Evolutionary conservation across 2,888 invertebrate genomes (phyloP), one percentile per base, ranked within the genome.

Genomic region (Tolmerus cingulatus): DNA sequence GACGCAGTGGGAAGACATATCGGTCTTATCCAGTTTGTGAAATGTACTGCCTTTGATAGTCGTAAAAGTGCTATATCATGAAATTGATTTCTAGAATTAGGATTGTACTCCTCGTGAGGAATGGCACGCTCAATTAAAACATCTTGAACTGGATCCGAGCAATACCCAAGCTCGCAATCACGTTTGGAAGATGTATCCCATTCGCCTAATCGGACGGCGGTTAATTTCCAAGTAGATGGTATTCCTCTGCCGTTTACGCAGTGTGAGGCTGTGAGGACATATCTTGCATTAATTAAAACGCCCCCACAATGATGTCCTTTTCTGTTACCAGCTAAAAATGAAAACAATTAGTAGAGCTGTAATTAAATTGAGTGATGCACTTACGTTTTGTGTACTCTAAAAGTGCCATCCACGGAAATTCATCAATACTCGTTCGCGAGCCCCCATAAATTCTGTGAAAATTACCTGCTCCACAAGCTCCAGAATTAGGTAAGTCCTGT

Each of bases 231-330:
- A 46, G 92, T 93, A 5, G 90, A 89, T 0, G 95, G 96, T 19
- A 96, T 91, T 87, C 95, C 95, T 55, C 94, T 93, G 1, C 95
- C 95, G 90, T 94, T 95, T 40, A 96, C 93, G 90, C 97, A 97
- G 90, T 97, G 96, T 0, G 95, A 96, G 0, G 96, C 96, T 0
- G 96, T 96, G 82, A 97, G 90, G 7, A 96, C 94, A 90, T 96
- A 96, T 88, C 94, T 94, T 0, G 92, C 91, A 43, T 93, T 94
- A 89, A 97, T 95, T 27, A 97, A 92, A 0, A 95, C 95, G 0
- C 96, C 96, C 0, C 96, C 96, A 90, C 96, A 97, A 89, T 95
- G 95, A 89, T 95, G 95, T 0, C 95, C 94, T 90, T 92, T 93
- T 0, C 93, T 93, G 51, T 93, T 93, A 79, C 93, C 94, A 90